Base-by-base conservation (phyloP, 2,113 vertebrate species). In the Perognathus longimembris region DNA sequence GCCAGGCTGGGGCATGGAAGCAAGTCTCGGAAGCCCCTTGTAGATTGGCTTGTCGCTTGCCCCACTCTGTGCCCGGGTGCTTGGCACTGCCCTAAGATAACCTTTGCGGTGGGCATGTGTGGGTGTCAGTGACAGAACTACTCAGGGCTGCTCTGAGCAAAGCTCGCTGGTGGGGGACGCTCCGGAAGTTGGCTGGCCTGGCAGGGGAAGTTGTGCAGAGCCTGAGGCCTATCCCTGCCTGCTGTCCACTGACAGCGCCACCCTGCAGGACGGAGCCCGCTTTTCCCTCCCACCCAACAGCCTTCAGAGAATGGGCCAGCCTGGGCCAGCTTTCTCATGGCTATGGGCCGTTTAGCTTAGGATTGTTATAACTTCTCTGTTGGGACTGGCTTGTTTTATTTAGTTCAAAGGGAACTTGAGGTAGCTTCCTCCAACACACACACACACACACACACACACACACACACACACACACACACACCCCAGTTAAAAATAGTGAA, bases 401-500 rank as follows among this genome's bases (percentile, higher is more conserved):
- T 71, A 63, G 40, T 90, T 84, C 76, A 91, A 80, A 94, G 74
- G 93, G 92, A 95, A 87, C 80, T 38, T 77, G 75, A 76, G 82
- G 63, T 38, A 61, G 91, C 92, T 95, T 96, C 94, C 94, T 89
- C 91, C 80, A 28, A 64, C 76, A 70, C 61, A 76, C 88, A 88
- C 92, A 81, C 26, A 45, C 45, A 45, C 45, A 45, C 45, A 11
- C 45, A 45, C 45, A 11, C 45, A 45, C 45, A 11, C 45, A 45
- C 45, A 11, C 45, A 45, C 45, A 11, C 45, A 45, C 45, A 11
- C 45, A 45, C 45, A 45, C 45, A 45, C 45, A 45, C 45, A 45
- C 45, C 38, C 20, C 45, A 50, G 92, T 84, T 95, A 93, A 97
- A 96, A 96, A 91, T 93, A 93, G 74, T 2, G 0, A 83, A 73